A percentile compares a stretch with the other conserved stretches of the same genome.
Evolutionary conservation across 2,797 vertebrate species (phyloP).

Genomic region (Malurus splendens): DNA sequence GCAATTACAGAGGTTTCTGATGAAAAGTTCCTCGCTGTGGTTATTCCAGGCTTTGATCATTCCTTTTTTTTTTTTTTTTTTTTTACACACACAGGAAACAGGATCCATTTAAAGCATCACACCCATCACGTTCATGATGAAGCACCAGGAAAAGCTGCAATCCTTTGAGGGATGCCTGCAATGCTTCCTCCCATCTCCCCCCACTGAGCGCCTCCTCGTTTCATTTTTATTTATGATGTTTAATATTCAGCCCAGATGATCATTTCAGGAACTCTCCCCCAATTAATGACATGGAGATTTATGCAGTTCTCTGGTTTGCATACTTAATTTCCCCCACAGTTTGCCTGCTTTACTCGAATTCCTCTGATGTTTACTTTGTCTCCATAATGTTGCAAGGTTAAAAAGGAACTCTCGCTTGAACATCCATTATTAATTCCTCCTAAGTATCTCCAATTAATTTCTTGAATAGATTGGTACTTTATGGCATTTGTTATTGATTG

Average conservation of each 20-base stretch:
- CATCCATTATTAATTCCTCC: conserved; percentile 67
- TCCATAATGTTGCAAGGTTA: conserved; percentile 65
- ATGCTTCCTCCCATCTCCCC: background rate
- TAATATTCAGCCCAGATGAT: conserved; percentile 31
- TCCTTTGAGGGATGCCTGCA: background rate
- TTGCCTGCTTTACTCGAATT: conserved; percentile 49
- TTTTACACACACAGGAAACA: background rate
- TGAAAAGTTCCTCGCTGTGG: background rate
- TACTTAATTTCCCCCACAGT: conserved; percentile 54
- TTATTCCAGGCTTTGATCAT: background rate
- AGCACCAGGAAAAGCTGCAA: background rate
- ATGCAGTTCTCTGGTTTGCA: conserved; percentile 60
- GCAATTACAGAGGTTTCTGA: background rate
- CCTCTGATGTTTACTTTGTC: conserved; percentile 67
- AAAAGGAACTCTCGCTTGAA: conserved; percentile 57
- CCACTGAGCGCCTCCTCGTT: background rate
- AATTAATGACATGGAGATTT: conserved; percentile 66
- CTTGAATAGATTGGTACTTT: conserved; percentile 53
- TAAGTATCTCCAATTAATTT: conserved; percentile 66
- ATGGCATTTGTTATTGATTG: conserved; percentile 59
- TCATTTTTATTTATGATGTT: conserved; percentile 1
- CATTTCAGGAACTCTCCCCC: conserved; percentile 48
- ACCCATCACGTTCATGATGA: background rate
- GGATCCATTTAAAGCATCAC: background rate
- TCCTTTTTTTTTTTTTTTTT: background rate